phyloP scores from a whole-genome alignment of 2,888 invertebrate species.

The Meandrusa payeni region DNA sequence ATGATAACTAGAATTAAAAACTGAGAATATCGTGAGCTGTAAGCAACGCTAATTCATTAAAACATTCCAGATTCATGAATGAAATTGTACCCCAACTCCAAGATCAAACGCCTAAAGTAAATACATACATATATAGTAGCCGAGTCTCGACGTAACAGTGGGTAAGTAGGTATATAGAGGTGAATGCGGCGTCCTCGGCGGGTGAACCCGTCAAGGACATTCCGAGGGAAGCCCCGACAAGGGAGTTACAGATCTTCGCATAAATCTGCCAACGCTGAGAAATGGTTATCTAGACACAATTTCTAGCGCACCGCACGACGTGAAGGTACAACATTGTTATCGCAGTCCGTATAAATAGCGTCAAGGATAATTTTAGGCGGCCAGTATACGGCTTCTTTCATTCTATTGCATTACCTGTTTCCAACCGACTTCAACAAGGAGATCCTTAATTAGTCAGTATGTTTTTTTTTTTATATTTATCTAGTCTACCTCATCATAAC shows the following conservation, averaged over 20 bases:
- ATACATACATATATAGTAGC: conserved; percentile 33
- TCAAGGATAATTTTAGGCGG: background rate
- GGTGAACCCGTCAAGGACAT: conserved; percentile 58
- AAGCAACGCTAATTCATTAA: too few species aligned
- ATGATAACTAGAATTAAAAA: too few species aligned
- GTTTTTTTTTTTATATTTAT: too few species aligned
- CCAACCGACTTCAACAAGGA: too few species aligned
- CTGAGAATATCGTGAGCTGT: too few species aligned
- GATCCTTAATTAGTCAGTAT: too few species aligned
- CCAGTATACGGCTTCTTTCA: too few species aligned
- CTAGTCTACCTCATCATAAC: too few species aligned
- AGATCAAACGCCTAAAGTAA: conserved; percentile 29
- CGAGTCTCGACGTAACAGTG: conserved; percentile 37
- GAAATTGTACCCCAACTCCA: conserved; percentile 21
- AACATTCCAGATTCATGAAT: conserved; percentile 25
- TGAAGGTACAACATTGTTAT: conserved; percentile 19
- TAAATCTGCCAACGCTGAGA: conserved; percentile 33
- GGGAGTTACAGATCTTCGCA: conserved; percentile 53
- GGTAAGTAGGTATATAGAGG: conserved; percentile 46
- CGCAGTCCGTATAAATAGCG: conserved; percentile 2
- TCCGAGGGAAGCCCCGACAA: conserved; percentile 51
- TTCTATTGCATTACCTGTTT: too few species aligned
- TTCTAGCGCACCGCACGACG: conserved; percentile 16
- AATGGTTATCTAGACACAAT: conserved; percentile 25
- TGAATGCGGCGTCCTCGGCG: conserved; percentile 52